phyloP scores from a whole-genome alignment of 1,140 invertebrate genomes.

The Belonocnema kinseyi region DNA sequence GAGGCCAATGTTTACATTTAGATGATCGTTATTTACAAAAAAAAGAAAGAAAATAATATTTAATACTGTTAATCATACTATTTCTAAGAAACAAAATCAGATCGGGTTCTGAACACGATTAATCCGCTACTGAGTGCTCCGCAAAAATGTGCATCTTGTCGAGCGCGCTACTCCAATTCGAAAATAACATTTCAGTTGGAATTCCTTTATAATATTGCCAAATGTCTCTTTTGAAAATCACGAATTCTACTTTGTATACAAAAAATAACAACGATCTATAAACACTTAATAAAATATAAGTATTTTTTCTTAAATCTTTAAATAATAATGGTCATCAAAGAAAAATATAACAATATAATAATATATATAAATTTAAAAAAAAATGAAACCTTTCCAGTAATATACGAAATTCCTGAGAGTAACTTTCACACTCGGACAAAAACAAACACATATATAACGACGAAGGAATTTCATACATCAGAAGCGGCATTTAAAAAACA shows the following conservation, averaged over 20 bases:
- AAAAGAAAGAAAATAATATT: too few species aligned
- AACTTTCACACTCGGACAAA: not conserved
- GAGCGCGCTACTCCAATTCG: slow-evolving; percentile 8
- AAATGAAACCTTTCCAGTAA: too few species aligned
- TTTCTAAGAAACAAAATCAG: not conserved
- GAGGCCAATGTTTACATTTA: too few species aligned
- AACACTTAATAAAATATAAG: not conserved
- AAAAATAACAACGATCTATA: not conserved
- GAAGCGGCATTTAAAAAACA: slow-evolving; percentile 4
- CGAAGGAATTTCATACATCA: not conserved
- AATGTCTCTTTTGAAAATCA: not conserved
- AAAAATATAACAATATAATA: too few species aligned
- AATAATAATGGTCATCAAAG: too few species aligned
- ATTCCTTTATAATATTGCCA: slow-evolving; percentile 18
- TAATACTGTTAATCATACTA: too few species aligned
- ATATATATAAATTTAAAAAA: too few species aligned
- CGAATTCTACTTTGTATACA: not conserved
- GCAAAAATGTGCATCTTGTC: slow-evolving; percentile 24
- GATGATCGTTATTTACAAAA: too few species aligned
- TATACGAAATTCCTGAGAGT: too few species aligned
- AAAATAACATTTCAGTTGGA: slow-evolving; percentile 22
- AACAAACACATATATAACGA: slow-evolving; percentile 1
- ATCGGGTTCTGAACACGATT: slow-evolving; percentile 9
- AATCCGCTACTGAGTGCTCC: slow-evolving; percentile 3
- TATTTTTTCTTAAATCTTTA: not conserved